These are phyloP conservation scores for Drosophila prosaltans DNA, from an alignment of 1,140 invertebrate species.

Conservation along the genomic window DNA sequence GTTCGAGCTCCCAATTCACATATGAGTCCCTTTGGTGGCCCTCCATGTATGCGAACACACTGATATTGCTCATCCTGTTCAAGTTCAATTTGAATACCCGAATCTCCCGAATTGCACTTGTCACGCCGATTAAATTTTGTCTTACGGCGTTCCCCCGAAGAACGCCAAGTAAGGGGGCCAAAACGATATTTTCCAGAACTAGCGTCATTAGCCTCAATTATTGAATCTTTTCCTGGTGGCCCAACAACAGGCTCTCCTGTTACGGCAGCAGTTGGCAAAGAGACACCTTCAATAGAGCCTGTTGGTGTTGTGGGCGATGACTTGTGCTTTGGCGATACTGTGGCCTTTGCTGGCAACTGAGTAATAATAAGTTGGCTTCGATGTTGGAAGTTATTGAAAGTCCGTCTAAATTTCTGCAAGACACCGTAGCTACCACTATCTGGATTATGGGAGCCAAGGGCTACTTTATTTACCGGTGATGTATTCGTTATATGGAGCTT, in stretches of 20 bases:
- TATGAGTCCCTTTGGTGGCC: background rate
- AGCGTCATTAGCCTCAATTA: constrained; percentile 30
- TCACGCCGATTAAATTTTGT: constrained; percentile 88
- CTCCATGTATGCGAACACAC: constrained; percentile 20
- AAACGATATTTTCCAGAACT: constrained; percentile 84
- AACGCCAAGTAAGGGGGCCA: constrained; percentile 88
- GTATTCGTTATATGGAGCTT: constrained; percentile 27
- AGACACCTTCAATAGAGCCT: constrained; percentile 44
- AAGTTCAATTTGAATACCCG: constrained; percentile 89
- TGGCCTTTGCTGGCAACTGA: constrained; percentile 35
- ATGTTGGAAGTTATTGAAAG: constrained; percentile 85
- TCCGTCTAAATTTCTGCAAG: constrained; percentile 88
- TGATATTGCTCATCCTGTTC: constrained; percentile 79
- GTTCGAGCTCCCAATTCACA: background rate
- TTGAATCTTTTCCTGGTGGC: constrained; percentile 8
- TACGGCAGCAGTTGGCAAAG: constrained; percentile 12
- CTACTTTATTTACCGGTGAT: constrained; percentile 5
- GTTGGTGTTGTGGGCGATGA: constrained; percentile 81
- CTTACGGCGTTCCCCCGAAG: constrained; percentile 88
- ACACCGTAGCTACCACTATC: constrained; percentile 82
- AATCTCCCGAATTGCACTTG: constrained; percentile 90
- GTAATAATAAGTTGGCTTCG: constrained; percentile 67
- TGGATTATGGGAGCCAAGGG: constrained; percentile 1
- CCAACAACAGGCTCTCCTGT: constrained; percentile 6
- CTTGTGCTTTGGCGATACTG: constrained; percentile 32